Evolutionary conservation across 2,797 vertebrate species (phyloP), one percentile per base, ranked within the genome.

Genomic region (Xenops minutus): DNA sequence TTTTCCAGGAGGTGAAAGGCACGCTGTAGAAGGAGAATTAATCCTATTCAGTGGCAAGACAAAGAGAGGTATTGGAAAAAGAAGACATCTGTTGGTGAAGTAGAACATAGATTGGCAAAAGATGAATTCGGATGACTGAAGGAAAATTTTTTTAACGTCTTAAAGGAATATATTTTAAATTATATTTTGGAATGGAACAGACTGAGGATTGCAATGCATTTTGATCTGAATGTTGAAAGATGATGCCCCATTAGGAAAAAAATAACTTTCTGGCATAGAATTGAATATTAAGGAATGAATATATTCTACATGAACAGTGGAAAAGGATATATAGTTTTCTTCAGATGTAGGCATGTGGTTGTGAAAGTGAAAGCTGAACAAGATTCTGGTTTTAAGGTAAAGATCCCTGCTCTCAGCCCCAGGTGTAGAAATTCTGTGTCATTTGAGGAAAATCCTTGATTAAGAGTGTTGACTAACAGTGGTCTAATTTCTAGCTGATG

Each of bases 21-120:
- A 64, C 29, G 24, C n/a, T 81, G 5, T 69, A 56, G 81, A 89
- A n/a, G 22, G 41, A 37, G 46, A 85, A 58, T 92, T 66, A 56
- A 56, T 51, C n/a, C 39, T 48, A 76, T 72, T 62, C 68, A 64
- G 61, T 62, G 69, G 76, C 91, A 86, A 88, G 61, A 74, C 61
- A 93, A 90, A 91, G 75, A 88, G 62, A 77, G 15, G 62, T 92
- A 72, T 5, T 56, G 93, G 93, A 94, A 80, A 92, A 92, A 87
- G 32, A 79, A 71, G 75, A 84, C 34, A 63, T 58, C 80, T 63
- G 85, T 54, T 79, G n/a, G 72, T 88, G 91, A 88, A 86, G 58
- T 58, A 96, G 64, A 93, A 51, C 29, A 79, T 18, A 87, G 74
- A 89, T 87, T 94, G 95, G 86, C 88, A 97, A 92, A 76, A 92